phyloP scores from a whole-genome alignment of 2,797 vertebrate genomes.

The Ctenosaura bakeri region DNA sequence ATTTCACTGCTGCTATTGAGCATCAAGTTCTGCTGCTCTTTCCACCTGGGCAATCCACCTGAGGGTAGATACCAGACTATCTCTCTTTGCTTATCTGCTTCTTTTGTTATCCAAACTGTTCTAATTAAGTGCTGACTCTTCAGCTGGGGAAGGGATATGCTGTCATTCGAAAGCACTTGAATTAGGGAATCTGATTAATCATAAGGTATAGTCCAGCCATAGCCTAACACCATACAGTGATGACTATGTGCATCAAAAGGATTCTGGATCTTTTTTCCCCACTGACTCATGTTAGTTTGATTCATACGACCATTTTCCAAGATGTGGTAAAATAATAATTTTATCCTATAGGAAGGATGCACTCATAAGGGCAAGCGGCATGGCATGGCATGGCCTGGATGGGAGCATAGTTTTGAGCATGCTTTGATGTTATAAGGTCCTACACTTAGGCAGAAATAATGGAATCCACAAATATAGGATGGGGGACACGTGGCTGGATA shows the following conservation, averaged over 20 bases:
- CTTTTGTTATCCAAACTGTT: background rate
- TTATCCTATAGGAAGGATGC: background rate
- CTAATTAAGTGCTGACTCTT: background rate
- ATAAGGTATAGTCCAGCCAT: background rate
- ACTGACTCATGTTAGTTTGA: background rate
- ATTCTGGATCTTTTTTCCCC: background rate
- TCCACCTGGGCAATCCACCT: background rate
- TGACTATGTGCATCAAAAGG: background rate
- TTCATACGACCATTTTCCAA: background rate
- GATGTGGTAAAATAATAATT: background rate
- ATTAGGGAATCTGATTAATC: background rate
- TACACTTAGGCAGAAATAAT: too few relatives aligned
- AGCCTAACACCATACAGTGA: background rate
- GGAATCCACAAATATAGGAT: too few relatives aligned
- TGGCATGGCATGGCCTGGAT: background rate
- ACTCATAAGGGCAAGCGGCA: background rate
- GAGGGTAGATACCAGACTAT: background rate
- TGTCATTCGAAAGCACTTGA: background rate
- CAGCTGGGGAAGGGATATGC: background rate
- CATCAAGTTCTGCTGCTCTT: background rate
- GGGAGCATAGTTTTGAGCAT: too few relatives aligned
- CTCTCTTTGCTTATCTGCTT: background rate
- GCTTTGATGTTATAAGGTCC: too few relatives aligned
- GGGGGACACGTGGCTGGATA: too few relatives aligned
- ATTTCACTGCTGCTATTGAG: background rate